Base-by-base conservation (phyloP, 1,140 invertebrate species). In the Drosophila subpulchrella region DNA sequence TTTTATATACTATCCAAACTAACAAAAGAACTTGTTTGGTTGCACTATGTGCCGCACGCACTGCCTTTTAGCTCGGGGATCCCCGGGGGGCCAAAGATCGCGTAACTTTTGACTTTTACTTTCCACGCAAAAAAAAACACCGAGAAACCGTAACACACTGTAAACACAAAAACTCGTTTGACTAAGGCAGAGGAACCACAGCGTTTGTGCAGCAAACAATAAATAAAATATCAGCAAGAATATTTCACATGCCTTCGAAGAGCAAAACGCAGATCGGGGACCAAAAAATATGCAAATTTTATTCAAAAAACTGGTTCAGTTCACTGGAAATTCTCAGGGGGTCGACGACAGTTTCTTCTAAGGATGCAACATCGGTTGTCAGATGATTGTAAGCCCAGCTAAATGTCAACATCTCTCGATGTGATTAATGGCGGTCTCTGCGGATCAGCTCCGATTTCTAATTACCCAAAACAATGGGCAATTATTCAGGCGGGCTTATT, bases 91-190 rank as follows among this genome's bases (percentile, higher is more conserved):
- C 55, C 55, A 34, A 38, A 58, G 65, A 72, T 72, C 68, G 68
- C 62, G 56, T 75, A 80, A 70, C 77, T 54, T 80, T 80, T 80
- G 78, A 81, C 78, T 81, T 81, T 81, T 81, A 80, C 72, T 84
- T 84, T 72, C 79, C 79, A 54, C 46, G 36, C n/a, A 41, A 60
- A 70, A 76, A 76, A 57, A 55, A 17, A 51, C n/a, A 36, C 30
- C 36, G n/a, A 65, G n/a, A 60, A 60, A 57, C n/a, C 47, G 58
- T 41, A 60, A 51, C 46, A 55, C 50, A 55, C 51, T 70, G 65
- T 57, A 71, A 57, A n/a, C 11, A 39, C 38, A 27, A 24, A 83
- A 83, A 84, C 81, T 77, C 50, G 81, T 84, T 84, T 85, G 48
- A 44, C 58, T 67, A 50, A 54, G 53, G 38, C 53, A 73, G 62